Percentiles rank a stretch among this genome's conserved stretches.
Evolutionary conservation across 2,797 vertebrate genomes (phyloP).

Genomic region (Microctenopoma stevenorrisi): DNA sequence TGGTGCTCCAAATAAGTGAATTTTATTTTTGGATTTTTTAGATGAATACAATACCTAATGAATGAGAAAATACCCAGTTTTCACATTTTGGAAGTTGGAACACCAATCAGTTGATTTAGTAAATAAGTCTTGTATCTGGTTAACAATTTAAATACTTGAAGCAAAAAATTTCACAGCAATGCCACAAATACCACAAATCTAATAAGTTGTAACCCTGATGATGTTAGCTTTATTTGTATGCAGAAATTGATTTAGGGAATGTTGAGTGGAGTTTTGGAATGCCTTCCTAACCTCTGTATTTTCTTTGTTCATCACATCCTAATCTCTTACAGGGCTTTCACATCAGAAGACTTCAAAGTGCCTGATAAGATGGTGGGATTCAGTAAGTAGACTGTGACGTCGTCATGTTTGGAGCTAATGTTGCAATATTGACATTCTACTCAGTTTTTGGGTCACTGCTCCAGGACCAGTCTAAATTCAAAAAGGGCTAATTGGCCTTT

Average conservation of each 20-base stretch:
- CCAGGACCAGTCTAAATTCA: slow-evolving; percentile 26
- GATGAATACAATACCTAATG: too few species aligned
- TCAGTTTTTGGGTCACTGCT: slow-evolving; percentile 54
- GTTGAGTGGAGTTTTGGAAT: neutral
- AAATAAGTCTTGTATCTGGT: too few species aligned
- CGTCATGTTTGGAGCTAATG: slow-evolving; percentile 31
- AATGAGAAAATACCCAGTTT: too few species aligned
- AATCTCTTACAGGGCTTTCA: slow-evolving; percentile 89
- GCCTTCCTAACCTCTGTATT: neutral
- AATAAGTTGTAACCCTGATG: neutral
- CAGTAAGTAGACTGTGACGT: slow-evolving; percentile 88
- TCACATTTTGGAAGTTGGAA: too few species aligned
- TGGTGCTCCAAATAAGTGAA: too few species aligned
- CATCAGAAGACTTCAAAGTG: slow-evolving; percentile 99
- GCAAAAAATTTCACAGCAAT: neutral
- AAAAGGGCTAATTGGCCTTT: slow-evolving; percentile 1
- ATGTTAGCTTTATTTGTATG: neutral
- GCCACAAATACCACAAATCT: neutral
- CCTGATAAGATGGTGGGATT: slow-evolving; percentile 99
- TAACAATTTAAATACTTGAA: too few species aligned
- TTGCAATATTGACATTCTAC: slow-evolving; percentile 51
- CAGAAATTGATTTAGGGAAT: neutral
- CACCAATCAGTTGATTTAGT: too few species aligned
- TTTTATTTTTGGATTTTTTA: too few species aligned
- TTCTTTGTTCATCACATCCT: slow-evolving; percentile 46